These are phyloP conservation scores for Arothron firmamentum DNA, from an alignment of 2,113 vertebrate genomes.

Conservation along the genomic window DNA sequence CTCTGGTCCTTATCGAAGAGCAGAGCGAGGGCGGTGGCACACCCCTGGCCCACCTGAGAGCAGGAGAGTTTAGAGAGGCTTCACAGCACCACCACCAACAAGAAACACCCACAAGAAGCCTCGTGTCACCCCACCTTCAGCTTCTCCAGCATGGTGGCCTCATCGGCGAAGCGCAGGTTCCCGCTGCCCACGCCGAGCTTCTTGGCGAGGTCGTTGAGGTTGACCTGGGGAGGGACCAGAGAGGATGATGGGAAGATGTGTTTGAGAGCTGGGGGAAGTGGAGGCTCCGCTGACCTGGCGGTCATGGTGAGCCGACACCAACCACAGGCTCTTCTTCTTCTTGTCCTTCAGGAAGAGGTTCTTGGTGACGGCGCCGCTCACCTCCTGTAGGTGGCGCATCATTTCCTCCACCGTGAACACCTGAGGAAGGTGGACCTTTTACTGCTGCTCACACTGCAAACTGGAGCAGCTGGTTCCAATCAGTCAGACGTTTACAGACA, in stretches of 20 bases:
- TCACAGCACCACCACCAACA: not conserved
- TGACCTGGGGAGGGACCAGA: conserved; percentile 47
- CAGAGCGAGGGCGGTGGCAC: conserved; percentile 83
- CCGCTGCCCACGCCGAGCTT: conserved; percentile 84
- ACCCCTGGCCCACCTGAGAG: conserved; percentile 81
- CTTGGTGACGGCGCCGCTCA: conserved; percentile 85
- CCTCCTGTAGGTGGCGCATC: conserved; percentile 87
- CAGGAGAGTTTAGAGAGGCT: accelerated
- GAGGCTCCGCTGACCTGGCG: conserved; percentile 70
- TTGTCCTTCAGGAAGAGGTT: conserved; percentile 96
- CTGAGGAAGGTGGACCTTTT: conserved; percentile 52
- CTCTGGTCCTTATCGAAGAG: conserved; percentile 81
- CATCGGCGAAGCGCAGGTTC: conserved; percentile 88
- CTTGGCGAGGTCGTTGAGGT: conserved; percentile 88
- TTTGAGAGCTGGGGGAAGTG: not conserved
- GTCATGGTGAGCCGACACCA: conserved; percentile 84
- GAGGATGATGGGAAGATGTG: conserved; percentile 10
- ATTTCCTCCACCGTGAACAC: conserved; percentile 95
- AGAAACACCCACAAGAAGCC: too few relatives aligned
- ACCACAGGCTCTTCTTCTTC: conserved; percentile 88
- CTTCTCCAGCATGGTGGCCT: conserved; percentile 85
- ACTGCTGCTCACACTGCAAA: not conserved
- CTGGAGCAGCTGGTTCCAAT: too few relatives aligned
- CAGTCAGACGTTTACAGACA: not conserved
- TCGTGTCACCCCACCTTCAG: conserved; percentile 61